Evolutionary conservation across 1,140 invertebrate genomes (phyloP), one percentile per base, ranked within the genome.

Genomic region (Leguminivora glycinivorella): DNA sequence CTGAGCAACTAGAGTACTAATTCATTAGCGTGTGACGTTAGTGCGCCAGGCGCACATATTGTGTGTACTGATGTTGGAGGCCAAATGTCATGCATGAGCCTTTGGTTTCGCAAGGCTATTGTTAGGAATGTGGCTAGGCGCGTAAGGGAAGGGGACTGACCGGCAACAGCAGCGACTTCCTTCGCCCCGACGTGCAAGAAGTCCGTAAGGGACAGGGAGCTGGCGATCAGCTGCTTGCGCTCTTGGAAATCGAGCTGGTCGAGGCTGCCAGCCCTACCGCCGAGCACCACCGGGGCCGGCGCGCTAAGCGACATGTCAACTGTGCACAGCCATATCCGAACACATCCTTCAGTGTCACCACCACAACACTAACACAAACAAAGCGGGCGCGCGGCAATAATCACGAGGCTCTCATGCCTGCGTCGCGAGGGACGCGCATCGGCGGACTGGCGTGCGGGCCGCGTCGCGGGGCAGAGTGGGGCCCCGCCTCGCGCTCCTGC

Each of bases 241-340:
- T 98, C 96, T 88, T 97, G 96, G 84, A 97, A 98, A 90, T 97
- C 97, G 26, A 97, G 93, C 89, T 96, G 96, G 92, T 98, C 97
- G 92, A 97, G 93, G 77, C 96, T 97, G 84, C 95, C 96, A 89
- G 96, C 96, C 74, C 96, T 85, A 72, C 83, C 86, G 76, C 87
- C 87, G 87, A 88, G 88, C 86, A 86, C 89, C 86, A 86, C 86
- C 82, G 84, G 87, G 74, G 84, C 84, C 83, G 88, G 84, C 84
- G 87, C 88, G 87, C 85, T 85, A 85, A 88, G 80, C 79, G 88
- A 90, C 89, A 90, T 90, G 86, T 89, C 88, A 91, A 91, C 89
- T 91, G 85, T 85, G 89, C 82, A 81, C 76, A 73, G 83, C 87
- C 89, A 92, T 92, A 72, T 85, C 83, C 78, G 74, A 81, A 75